A percentile compares a stretch with the other conserved stretches of the same genome.
Conservation (phyloP, 2,797 vertebrate genomes). For the Parambassis ranga region DNA sequence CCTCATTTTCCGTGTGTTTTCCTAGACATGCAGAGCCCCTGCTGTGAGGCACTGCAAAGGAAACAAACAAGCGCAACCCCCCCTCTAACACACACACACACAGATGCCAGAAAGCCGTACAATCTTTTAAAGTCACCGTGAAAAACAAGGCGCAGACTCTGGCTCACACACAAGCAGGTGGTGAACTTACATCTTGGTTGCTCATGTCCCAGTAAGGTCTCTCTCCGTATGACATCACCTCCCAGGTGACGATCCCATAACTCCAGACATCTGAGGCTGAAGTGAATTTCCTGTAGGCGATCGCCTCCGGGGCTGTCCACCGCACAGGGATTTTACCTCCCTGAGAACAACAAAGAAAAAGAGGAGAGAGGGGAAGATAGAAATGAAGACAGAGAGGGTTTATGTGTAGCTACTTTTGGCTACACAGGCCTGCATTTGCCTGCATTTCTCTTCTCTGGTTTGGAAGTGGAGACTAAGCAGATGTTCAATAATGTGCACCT, state of each 20-base stretch:
- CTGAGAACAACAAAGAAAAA: conserved; percentile 55
- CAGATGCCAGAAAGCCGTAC: neutral
- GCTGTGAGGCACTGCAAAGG: conserved; percentile 54
- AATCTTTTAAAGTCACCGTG: conserved; percentile 3
- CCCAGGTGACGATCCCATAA: conserved; percentile 97
- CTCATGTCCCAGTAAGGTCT: conserved; percentile 98
- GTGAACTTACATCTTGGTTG: conserved; percentile 91
- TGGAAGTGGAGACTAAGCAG: conserved; percentile 12
- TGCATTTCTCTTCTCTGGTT: neutral
- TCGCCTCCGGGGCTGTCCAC: conserved; percentile 95
- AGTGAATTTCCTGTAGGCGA: conserved; percentile 95
- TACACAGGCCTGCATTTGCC: neutral
- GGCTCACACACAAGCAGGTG: neutral
- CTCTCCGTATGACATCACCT: conserved; percentile 96
- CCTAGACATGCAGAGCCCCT: conserved; percentile 43
- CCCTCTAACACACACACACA: neutral
- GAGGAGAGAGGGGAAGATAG: neutral
- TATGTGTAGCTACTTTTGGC: no score
- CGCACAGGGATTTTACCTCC: conserved; percentile 95
- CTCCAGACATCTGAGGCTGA: conserved; percentile 96
- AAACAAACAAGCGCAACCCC: conserved; percentile 56
- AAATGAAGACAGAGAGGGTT: neutral
- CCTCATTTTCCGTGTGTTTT: conserved; percentile 62
- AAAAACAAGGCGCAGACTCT: neutral
- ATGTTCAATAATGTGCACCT: conserved; percentile 10